Evolutionary conservation across 2,797 vertebrate genomes (phyloP).

Genomic region (Caiman crocodilus): DNA sequence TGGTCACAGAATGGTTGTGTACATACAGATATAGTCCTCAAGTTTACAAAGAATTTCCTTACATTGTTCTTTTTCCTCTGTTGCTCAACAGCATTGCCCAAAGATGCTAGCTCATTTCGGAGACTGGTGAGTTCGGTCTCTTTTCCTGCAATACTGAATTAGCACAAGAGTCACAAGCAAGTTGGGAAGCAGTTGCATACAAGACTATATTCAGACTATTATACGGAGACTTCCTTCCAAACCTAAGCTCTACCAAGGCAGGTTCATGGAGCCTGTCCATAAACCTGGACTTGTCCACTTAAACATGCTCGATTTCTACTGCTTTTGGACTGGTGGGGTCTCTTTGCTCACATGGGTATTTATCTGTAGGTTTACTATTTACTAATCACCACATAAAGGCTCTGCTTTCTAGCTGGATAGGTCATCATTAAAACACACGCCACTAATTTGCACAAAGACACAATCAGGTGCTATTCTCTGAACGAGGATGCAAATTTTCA

Average conservation of each 20-base stretch:
- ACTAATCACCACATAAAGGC: constrained; percentile 39
- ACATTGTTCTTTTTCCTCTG: constrained; percentile 98
- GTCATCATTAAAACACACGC: constrained; percentile 24
- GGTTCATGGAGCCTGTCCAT: background rate
- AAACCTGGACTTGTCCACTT: constrained; percentile 43
- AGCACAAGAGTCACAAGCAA: constrained; percentile 42
- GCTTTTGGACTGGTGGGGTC: constrained; percentile 3
- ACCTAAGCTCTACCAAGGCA: background rate
- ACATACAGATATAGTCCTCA: background rate
- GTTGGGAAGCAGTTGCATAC: background rate
- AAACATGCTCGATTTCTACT: constrained; percentile 10
- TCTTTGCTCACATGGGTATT: constrained; percentile 50
- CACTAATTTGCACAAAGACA: background rate
- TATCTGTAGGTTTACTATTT: constrained; percentile 23
- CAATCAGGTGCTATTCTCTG: constrained; percentile 21
- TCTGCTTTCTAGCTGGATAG: background rate
- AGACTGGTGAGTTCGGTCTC: constrained; percentile 86
- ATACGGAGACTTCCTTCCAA: background rate
- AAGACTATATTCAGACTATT: background rate
- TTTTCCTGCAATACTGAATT: constrained; percentile 90
- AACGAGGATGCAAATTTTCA: background rate
- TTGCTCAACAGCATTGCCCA: constrained; percentile 91
- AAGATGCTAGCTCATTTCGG: constrained; percentile 85
- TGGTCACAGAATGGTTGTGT: background rate
- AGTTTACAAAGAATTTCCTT: constrained; percentile 78